phyloP scores from a whole-genome alignment of 2,113 vertebrate species.

The Colinus virginianus region DNA sequence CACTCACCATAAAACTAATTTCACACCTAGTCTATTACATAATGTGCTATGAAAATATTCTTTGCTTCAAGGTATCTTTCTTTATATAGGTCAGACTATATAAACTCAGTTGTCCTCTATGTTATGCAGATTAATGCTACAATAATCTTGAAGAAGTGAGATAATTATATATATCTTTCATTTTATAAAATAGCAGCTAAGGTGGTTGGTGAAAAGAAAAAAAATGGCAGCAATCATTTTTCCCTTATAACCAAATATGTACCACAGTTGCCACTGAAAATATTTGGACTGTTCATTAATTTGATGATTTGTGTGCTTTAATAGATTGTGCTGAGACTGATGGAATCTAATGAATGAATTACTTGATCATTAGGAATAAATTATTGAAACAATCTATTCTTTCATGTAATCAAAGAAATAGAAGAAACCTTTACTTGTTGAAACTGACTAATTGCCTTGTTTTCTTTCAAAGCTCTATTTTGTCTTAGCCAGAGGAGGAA shows the following conservation, averaged over 20 bases:
- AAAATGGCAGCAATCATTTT: neutral
- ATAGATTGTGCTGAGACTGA: neutral
- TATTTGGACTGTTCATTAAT: neutral
- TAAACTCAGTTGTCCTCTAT: neutral
- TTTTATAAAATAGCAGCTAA: neutral
- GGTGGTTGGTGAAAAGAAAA: neutral
- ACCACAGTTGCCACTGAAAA: neutral
- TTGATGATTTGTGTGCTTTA: neutral
- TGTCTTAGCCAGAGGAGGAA: neutral
- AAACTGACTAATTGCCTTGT: neutral
- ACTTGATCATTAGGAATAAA: neutral
- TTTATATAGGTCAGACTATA: slow-evolving; percentile 44
- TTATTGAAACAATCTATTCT: neutral
- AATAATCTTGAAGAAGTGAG: slow-evolving; percentile 1
- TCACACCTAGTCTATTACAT: slow-evolving; percentile 80
- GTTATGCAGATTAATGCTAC: neutral
- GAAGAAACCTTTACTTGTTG: neutral
- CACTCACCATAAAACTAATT: slow-evolving; percentile 79
- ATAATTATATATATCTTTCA: neutral
- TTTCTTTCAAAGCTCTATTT: neutral
- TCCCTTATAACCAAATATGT: neutral
- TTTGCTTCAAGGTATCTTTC: slow-evolving; percentile 70
- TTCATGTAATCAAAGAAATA: neutral
- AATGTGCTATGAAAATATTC: slow-evolving; percentile 77
- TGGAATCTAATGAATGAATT: neutral